Base-by-base conservation (phyloP, 2,888 invertebrate species). In the Xiphydria camelus region DNA sequence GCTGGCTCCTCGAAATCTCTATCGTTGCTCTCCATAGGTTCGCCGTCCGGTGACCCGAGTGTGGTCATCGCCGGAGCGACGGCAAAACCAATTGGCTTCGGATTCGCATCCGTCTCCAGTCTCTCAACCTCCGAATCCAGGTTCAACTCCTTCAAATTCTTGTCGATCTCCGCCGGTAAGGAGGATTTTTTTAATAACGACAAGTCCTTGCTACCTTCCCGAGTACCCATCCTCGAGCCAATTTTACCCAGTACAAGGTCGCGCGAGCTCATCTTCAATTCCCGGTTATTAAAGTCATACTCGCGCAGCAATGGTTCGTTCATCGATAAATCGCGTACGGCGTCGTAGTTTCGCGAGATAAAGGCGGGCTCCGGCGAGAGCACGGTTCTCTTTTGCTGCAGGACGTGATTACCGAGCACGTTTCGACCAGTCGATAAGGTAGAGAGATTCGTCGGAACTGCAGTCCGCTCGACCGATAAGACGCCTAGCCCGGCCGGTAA, bases 161-260 rank as follows among this genome's bases (percentile, higher is more conserved):
- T 44, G 17, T 44, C 43, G 9, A 44, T 44, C 17, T 44, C 43
- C 4, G 43, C 9, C 4, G 43, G 37, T 10, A 31, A 15, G 17
- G 38, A 22, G 26, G 38, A n/a, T 38, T 19, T 26, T 10, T 38
- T 38, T 3, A 33, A 10, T 6, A 21, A 7, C 14, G 36, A 20
- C 3, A 21, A 20, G n/a, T 40, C 40, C 15, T 40, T 40, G 14
- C 40, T 32, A n/a, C 31, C 5, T 2, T 40, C 40, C 33, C 40
- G 7, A 6, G 33, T 23, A 4, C 36, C 37, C 47, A 49, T 48
- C 53, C 61, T 49, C 4, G 60, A 53, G 34, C 61, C 60, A 4
- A 56, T 58, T 23, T 60, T 62, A 1, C 57, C 57, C 1, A 58
- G 51, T 0, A 56, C 57, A 12, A 59, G 50, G 32, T 61, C 61